phyloP scores from a whole-genome alignment of 2,113 vertebrate genomes.

The Rhipidura dahli region DNA sequence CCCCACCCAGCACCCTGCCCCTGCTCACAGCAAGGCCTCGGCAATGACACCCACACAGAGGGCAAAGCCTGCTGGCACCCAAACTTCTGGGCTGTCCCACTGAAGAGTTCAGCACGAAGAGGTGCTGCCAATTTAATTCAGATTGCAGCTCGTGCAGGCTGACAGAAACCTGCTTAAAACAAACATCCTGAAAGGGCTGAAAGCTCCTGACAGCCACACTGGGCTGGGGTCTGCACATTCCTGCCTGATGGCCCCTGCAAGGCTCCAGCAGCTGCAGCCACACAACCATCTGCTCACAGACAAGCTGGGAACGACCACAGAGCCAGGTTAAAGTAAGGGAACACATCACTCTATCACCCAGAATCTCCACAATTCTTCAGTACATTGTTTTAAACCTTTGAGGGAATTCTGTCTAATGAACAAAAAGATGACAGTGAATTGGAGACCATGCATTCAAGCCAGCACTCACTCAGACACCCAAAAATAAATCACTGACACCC shows the following conservation, averaged over 20 bases:
- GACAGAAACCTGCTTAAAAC: neutral
- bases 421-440: neutral
- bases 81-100: neutral
- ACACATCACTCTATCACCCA: neutral
- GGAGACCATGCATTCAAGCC: neutral
- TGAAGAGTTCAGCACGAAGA: neutral
- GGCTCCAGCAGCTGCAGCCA: neutral
- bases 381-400: neutral
- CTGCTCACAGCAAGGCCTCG: neutral
- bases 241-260: neutral
- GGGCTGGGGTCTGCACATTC: neutral
- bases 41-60: neutral
- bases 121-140: neutral
- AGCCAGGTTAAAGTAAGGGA: neutral
- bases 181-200: neutral
- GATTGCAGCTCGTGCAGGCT: neutral
- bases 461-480: neutral
- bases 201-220: neutral
- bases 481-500: neutral
- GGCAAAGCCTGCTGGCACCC: neutral
- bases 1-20: neutral
- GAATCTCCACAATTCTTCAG: neutral
- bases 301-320: rapidly evolving
- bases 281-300: neutral
- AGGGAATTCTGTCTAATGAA: neutral